Evolutionary conservation across 2,888 invertebrate genomes (phyloP).

Genomic region (Tetropium fuscum): DNA sequence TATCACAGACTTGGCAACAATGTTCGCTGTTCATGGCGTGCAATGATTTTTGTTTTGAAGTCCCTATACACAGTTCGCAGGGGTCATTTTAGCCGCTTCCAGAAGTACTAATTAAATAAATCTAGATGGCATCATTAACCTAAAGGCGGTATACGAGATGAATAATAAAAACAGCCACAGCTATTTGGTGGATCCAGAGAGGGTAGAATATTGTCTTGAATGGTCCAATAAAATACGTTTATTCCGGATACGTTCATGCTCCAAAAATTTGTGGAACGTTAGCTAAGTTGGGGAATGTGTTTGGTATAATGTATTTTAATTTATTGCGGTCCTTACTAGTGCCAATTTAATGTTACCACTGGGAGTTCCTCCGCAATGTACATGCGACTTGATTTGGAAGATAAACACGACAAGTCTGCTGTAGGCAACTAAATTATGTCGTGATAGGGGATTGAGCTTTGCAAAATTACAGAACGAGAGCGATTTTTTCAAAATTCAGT

Average conservation of each 20-base stretch:
- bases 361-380: background rate
- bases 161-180: constrained; percentile 13
- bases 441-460: too few species aligned
- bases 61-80: too few species aligned
- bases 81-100: too few species aligned
- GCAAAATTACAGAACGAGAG: too few species aligned
- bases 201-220: constrained; percentile 7
- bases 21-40: too few species aligned
- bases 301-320: constrained; percentile 10
- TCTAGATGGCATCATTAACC: background rate
- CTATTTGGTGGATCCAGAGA: background rate
- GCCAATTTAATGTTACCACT: background rate
- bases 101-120: constrained; percentile 7
- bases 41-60: too few species aligned
- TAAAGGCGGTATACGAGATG: background rate
- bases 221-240: constrained; percentile 11
- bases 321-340: background rate
- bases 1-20: too few species aligned
- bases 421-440: too few species aligned
- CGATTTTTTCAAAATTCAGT: too few species aligned
- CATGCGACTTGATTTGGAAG: background rate
- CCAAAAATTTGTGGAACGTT: background rate
- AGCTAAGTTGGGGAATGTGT: background rate
- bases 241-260: constrained; percentile 2
- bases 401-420: too few species aligned